Percentiles rank a stretch among this genome's conserved stretches.
phyloP scores from a whole-genome alignment of 2,888 invertebrate genomes.

The Alviniconcha strummeri region DNA sequence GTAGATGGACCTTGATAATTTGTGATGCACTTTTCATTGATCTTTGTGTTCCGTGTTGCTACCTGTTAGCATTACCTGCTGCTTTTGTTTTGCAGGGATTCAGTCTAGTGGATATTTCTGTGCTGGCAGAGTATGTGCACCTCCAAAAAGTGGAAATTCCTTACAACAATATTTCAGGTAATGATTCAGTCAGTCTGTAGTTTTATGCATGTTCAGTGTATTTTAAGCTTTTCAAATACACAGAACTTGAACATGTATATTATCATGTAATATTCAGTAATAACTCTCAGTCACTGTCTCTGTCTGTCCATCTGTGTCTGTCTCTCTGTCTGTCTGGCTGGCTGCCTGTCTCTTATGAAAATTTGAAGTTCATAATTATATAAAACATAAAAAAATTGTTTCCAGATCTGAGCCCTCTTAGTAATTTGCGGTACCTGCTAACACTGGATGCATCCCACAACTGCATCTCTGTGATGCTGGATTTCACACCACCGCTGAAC shows the following conservation, averaged over 20 bases:
- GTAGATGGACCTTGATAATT: no score
- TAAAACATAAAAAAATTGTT: not conserved
- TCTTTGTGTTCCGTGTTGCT: no score
- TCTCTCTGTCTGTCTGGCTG: no score
- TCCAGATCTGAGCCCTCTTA: slow-evolving; percentile 68
- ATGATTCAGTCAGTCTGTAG: not conserved
- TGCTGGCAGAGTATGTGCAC: slow-evolving; percentile 64
- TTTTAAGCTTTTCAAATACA: no score
- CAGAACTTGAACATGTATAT: no score
- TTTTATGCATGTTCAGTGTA: no score
- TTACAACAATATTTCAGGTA: slow-evolving; percentile 70
- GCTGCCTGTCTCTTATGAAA: no score
- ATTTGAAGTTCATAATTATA: not conserved
- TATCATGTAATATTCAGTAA: no score
- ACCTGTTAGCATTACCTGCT: no score
- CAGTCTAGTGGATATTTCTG: slow-evolving; percentile 63
- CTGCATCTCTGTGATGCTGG: slow-evolving; percentile 64
- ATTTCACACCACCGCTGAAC: slow-evolving; percentile 69
- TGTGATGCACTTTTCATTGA: no score
- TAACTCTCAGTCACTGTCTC: no score
- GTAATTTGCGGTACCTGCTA: slow-evolving; percentile 64
- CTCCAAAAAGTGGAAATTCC: slow-evolving; percentile 71
- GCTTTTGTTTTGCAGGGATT: slow-evolving; percentile 58
- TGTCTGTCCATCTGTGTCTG: no score
- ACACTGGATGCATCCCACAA: slow-evolving; percentile 72